Base-by-base conservation (phyloP, 2,797 vertebrate genomes). In the Platyrinchus mystaceus region DNA sequence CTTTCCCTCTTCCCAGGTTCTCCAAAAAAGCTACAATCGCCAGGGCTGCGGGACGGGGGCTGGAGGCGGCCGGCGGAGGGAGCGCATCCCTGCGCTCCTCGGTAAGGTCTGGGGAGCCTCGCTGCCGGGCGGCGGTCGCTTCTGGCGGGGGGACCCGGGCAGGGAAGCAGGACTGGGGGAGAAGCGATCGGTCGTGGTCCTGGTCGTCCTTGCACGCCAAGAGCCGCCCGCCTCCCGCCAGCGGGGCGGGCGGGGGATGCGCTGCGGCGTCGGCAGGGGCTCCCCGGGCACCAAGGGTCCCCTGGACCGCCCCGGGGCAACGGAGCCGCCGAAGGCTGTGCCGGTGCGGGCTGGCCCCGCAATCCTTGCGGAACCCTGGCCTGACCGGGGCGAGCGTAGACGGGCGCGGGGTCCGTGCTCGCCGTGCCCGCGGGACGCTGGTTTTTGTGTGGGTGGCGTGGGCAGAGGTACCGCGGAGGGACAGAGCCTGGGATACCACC, bases 1-100 rank as follows among this genome's bases (percentile, higher is more conserved):
- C 76, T 90, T 90, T 74, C 80, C 87, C 85, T 75, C 76, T 92
- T 95, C 64, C 63, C 73, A 87, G 92, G 83, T 84, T 71, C 93
- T 95, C 76, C 56, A 64, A 93, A 93, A 89, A 75, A 87, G 52
- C 90, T 62, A 52, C 96, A 44, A 36, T 75, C 78, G 59, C 87
- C 79, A 36, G 37, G 81, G 92, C 95, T 68, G 73, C 59, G 81
- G 94, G 95, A 93, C 87, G 60, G 63, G 90, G 83, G 21, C 77
- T 53, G 74, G 87, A 12, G 73, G 77, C 83, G 63, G 55, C 66
- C 74, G 64, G 89, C 74, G 96, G 82, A 84, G 90, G 91, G 82
- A 87, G 67, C 34, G 76, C 91, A 68, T 46, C 87, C 44, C 79
- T 44, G 82, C 58, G 85, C 81, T 37, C 73, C 79, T 64, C 70